Evolutionary conservation across 2,888 invertebrate species (phyloP), one percentile per base, ranked within the genome.

Genomic region (Dinocampus coccinellae): DNA sequence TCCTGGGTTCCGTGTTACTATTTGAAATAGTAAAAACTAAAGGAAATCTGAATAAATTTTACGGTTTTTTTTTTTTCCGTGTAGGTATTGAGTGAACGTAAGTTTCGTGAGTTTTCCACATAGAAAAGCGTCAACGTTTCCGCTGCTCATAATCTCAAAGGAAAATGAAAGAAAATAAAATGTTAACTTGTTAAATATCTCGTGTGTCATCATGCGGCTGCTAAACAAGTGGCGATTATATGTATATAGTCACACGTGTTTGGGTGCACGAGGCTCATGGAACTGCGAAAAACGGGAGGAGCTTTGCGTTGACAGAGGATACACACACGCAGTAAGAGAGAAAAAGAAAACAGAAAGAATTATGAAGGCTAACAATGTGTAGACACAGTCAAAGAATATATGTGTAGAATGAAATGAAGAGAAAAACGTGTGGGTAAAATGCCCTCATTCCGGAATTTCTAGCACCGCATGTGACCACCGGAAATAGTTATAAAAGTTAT

Each of bases 281-380:
- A 70, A 70, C 64, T 58, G 70, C 58, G 70, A 65, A 70, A 66
- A 70, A 66, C 53, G 24, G 61, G 65, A 64, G 64, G 66, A 66
- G 66, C 16, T 62, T 39, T 39, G 29, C 65, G 70, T 58, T 70
- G 70, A 70, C 70, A 70, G 60, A 71, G 61, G 62, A 61, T 42
- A 47, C 47, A 47, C 47, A 3, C 16, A 7, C 4, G 16, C 47
- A 4, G 16, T 13, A 42, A n/a, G 34, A n/a, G 2, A 20, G 6
- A 58, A 33, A 58, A 13, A 4, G n/a, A 3, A 29, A 29, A 29
- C 29, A 29, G 3, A 29, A 29, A 10, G n/a, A 2, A 13, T 22
- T 24, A 7, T 53, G 20, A 10, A 7, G 2, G 3, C 29, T 20
- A 10, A 24, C 33, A 29, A 13, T 58, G n/a, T n/a, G 29, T 33